These are phyloP conservation scores for Rhinolophus sinicus DNA, from an alignment of 2,113 vertebrate genomes.

Conservation along the genomic window DNA sequence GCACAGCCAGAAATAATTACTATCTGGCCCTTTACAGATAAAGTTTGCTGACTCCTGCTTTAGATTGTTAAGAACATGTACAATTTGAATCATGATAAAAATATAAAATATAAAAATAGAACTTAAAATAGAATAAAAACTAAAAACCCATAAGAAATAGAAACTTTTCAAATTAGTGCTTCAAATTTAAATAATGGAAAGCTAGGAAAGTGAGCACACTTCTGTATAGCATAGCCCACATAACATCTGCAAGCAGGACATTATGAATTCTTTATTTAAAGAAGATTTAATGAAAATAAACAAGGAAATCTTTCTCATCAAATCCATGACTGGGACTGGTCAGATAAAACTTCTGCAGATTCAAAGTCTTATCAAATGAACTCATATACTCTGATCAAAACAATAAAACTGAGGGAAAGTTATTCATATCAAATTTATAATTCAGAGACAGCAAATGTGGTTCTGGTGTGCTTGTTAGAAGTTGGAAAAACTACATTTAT, in stretches of 20 bases:
- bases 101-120: not conserved
- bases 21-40: not conserved
- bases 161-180: not conserved
- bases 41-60: not conserved
- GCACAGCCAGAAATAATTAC: not conserved
- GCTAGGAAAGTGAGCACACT: not conserved
- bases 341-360: not conserved
- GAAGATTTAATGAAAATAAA: constrained; percentile 28
- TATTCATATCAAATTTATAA: constrained; percentile 37
- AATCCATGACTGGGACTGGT: not conserved
- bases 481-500: constrained; percentile 48
- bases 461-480: not conserved
- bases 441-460: constrained; percentile 12
- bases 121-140: constrained; percentile 1
- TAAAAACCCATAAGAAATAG: not conserved
- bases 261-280: constrained; percentile 19
- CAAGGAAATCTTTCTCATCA: not conserved
- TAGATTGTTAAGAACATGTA: not conserved
- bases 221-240: not conserved
- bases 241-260: not conserved
- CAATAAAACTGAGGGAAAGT: constrained; percentile 33
- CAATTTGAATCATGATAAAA: not conserved
- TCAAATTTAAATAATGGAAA: not conserved
- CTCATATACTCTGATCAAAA: not conserved
- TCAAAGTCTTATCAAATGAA: constrained; percentile 40